Percentiles rank a stretch among this genome's conserved stretches.
Evolutionary conservation across 2,797 vertebrate genomes (phyloP).

Genomic region (Paramormyrops hopkinsi): DNA sequence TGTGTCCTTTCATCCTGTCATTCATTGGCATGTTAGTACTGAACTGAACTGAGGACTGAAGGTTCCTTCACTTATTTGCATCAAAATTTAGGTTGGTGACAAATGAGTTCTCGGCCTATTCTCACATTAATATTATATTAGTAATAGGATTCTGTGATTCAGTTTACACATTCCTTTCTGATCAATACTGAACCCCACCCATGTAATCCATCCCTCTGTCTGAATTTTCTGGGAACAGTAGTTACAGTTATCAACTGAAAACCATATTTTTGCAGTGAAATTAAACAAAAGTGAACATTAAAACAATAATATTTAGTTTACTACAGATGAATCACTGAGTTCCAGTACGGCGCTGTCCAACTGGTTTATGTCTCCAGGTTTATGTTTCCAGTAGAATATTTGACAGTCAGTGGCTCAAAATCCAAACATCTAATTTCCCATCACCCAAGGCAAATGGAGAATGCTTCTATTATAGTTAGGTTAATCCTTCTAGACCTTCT

Average conservation of each 20-base stretch:
- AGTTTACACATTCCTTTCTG: not conserved
- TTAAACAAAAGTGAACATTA: not conserved
- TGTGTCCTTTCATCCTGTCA: not conserved
- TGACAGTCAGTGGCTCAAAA: not conserved
- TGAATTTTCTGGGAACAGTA: not conserved
- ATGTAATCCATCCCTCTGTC: not conserved
- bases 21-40: not conserved
- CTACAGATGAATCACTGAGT: not conserved
- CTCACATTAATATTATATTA: not conserved
- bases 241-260: not conserved
- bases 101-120: not conserved
- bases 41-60: not conserved
- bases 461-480: not conserved
- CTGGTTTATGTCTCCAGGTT: not conserved
- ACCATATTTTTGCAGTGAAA: not conserved
- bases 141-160: not conserved
- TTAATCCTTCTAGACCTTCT: not conserved
- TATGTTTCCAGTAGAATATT: not conserved
- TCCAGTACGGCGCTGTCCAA: not conserved
- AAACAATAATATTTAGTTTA: not conserved
- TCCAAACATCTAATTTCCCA: not conserved
- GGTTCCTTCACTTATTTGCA: not conserved
- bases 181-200: not conserved
- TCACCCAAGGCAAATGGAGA: not conserved
- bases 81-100: not conserved